Base-by-base conservation (phyloP, 2,113 vertebrate genomes). In the Gambusia affinis region DNA sequence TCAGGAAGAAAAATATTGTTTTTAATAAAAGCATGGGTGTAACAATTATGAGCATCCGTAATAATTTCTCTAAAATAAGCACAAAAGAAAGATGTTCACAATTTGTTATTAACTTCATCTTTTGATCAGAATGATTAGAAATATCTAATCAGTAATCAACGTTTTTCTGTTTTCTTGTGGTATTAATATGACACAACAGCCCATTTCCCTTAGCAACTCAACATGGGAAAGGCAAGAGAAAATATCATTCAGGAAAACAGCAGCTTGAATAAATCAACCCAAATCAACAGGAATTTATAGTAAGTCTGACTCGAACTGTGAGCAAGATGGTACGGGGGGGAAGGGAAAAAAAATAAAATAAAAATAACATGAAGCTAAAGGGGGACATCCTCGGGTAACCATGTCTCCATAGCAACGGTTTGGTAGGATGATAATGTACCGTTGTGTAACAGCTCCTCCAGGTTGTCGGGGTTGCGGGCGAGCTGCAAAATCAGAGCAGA, bases 381-480 rank as follows among this genome's bases (percentile, higher is more conserved):
- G 44, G 44, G 44, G 17, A 19, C 44, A 47, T 47, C 44, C 14
- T 47, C 4, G 12, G 39, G 39, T 15, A 42, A 12, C 39, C 39
- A 42, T 42, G 39, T 15, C 39, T 42, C 39, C 39, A 42, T 15
- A 24, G 19, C 19, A 7, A 51, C 19, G 2, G 22, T 54, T 19
- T 54, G 12, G 22, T 0, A 37, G 37, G 60, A 4, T 44, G 11
- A 70, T 39, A 64, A 0, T 22, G 79, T 92, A 98, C 98, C 98
- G 33, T 98, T 98, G 73, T 97, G 88, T 12, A 99, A 94, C 64
- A 99, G 94, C 87, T 99, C 97, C 92, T 98, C 96, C 89, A 99
- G 92, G 89, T 99, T 99, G 82, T 98, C 96, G 24, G 98, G 97
- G 89, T 99, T 99, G 80, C 97, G 95, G 72, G 98, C 96, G 71